Base-by-base conservation (phyloP, 2,797 vertebrate genomes). In the Varecia variegata region DNA sequence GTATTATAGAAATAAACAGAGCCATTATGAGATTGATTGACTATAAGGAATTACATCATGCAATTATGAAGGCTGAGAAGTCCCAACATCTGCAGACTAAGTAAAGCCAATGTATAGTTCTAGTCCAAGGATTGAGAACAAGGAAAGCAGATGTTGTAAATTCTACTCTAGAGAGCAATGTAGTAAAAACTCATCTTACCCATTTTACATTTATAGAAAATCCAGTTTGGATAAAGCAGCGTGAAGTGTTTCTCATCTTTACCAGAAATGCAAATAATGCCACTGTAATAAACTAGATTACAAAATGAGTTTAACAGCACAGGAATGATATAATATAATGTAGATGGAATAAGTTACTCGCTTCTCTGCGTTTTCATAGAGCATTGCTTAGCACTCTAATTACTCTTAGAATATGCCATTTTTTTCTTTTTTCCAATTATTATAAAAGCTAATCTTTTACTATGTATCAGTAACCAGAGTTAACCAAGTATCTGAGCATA, bases 371-470 rank as follows among this genome's bases (percentile, higher is more conserved):
- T 90, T 88, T 71, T 62, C 38, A 80, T n/a, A 80, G 7, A 77
- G 2, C 18, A 58, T 38, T 83, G 20, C 20, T 47, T 62, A 83
- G 7, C 10, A 56, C 23, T 93, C 35, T 79, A 92, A 93, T 43
- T 68, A 7, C 9, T 84, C n/a, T 95, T 93, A 90, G 38, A 73
- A 47, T 65, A 74, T 27, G 30, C 5, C 3, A 11, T 50, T 32
- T 56, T 96, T 82, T 32, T 35, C 20, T 43, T 60, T 95, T 56
- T 79, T 84, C 74, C 6, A 32, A 20, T 77, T 90, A 62, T 82
- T 83, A 65, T 38, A 27, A 83, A 18, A 90, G n/a, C 32, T 83
- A 93, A 74, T 90, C 5, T 95, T 90, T 90, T 93, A 70, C 25
- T 52, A 40, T 71, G 1, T 67, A 68, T 67, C 47, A 77, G 27